Evolutionary conservation across 2,113 vertebrate genomes (phyloP).

Genomic region (Chelonoidis abingdonii): DNA sequence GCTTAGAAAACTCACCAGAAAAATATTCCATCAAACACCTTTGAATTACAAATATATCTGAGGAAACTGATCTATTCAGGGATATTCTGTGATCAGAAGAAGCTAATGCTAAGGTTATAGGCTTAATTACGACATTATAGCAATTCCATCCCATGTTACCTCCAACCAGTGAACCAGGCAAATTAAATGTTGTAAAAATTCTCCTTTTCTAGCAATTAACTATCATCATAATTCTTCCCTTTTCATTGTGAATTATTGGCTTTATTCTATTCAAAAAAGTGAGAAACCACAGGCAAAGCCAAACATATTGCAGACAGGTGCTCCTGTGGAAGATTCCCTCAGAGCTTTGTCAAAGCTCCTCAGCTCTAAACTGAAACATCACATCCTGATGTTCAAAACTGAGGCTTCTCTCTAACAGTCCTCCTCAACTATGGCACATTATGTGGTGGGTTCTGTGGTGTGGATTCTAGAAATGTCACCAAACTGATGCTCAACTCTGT

Average conservation of each 20-base stretch:
- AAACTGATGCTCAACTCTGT: neutral
- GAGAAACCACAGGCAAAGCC: neutral
- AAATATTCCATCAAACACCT: neutral
- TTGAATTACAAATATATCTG: neutral
- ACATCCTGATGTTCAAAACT: slow-evolving; percentile 35
- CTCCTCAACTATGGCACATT: neutral
- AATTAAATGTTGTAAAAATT: neutral
- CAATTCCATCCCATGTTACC: neutral
- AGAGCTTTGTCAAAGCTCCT: slow-evolving; percentile 15
- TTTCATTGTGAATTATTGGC: neutral
- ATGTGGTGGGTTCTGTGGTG: neutral
- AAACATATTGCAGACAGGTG: slow-evolving; percentile 8
- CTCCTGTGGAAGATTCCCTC: neutral
- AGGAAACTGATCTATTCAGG: neutral
- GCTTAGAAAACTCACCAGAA: slow-evolving; percentile 4
- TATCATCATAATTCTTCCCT: neutral
- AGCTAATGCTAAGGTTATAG: neutral
- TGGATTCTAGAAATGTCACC: neutral
- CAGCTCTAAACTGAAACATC: slow-evolving; percentile 24
- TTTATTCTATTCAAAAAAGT: neutral
- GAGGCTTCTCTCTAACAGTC: slow-evolving; percentile 21
- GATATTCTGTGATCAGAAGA: neutral
- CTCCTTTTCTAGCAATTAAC: neutral
- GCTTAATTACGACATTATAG: neutral
- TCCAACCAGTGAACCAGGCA: fast-evolving